These are phyloP conservation scores for Sinocyclocheilus anshuiensis DNA, from an alignment of 2,113 vertebrate species.

Conservation along the genomic window DNA sequence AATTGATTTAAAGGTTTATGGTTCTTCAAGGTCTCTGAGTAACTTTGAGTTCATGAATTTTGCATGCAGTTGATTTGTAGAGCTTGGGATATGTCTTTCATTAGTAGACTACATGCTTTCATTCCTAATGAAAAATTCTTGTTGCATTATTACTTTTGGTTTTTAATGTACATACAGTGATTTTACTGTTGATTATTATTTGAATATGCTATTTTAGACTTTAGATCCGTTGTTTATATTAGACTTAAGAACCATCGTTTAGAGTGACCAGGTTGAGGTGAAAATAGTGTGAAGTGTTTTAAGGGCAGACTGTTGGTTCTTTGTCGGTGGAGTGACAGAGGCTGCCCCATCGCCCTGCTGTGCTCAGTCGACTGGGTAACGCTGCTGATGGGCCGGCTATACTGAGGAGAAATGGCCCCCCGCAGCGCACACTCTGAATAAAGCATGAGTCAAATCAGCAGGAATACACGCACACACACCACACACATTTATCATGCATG, in stretches of 20 bases:
- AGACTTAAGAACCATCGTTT: background rate
- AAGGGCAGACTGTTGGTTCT: slow-evolving; percentile 5
- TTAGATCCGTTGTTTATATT: too few species aligned
- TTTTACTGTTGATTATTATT: background rate
- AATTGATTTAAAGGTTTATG: background rate
- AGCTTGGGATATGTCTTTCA: background rate
- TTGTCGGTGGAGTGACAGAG: slow-evolving; percentile 24
- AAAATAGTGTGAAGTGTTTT: slow-evolving; percentile 33
- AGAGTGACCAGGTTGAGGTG: background rate
- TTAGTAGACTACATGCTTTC: slow-evolving; percentile 8
- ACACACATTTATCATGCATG: slow-evolving; percentile 24
- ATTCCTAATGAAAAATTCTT: background rate
- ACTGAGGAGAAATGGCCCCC: slow-evolving; percentile 38
- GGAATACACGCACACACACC: slow-evolving; percentile 30
- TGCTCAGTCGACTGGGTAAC: slow-evolving; percentile 36
- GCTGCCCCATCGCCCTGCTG: slow-evolving; percentile 30
- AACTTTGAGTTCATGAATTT: slow-evolving; percentile 16
- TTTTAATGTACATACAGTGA: background rate
- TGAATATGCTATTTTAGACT: background rate
- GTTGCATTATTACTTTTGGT: background rate
- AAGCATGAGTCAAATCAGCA: slow-evolving; percentile 52
- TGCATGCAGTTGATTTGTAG: background rate
- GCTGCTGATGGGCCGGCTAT: slow-evolving; percentile 29
- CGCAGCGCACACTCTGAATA: slow-evolving; percentile 43
- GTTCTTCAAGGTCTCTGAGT: background rate